Evolutionary conservation across 2,113 vertebrate species (phyloP), one percentile per base, ranked within the genome.

Genomic region (Felis chaus): DNA sequence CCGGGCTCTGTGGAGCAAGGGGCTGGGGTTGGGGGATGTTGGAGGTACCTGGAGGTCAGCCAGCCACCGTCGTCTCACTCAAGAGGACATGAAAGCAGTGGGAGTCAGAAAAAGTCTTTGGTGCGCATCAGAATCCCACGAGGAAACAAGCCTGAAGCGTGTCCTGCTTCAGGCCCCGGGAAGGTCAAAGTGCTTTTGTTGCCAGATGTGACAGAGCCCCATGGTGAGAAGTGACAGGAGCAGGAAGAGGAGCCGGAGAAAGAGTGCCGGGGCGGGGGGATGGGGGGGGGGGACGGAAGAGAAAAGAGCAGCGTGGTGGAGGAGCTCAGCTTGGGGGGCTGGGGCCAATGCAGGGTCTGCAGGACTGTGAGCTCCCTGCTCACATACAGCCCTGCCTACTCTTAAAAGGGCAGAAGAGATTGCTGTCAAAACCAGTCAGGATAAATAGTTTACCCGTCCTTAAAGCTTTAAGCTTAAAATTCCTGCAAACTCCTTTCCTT

Each of bases 1-100:
- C 1, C 1, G 2, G 84, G 55, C 7, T 80, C 15, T 55, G 41
- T 25, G 7, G 36, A 76, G 25, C 68, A 19, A 25, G 53, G 57
- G 50, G 19, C 8, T 7, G 36, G 74, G 10, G 19, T 1, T 15
- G 7, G 50, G 50, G 33, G 48, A 9, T n/a, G 39, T 39, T 63
- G 65, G 45, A 45, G 45, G 7, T 31, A 0, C 15, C 68, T 48
- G 23, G 74, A 82, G 1, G 53, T 53, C 66, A 25, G 95, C 14
- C 48, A n/a, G 73, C 84, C 39, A 15, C 41, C 2, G 0, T 2
- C 0, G 1, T n/a, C 41, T 53, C 1, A 0, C 15, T 45, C 80
- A 57, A 31, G 29, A 16, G 10, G 27, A 48, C 48, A 33, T 8
- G 0, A n/a, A 15, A 68, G 33, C 31, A 41, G 39, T 88, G 50